phyloP scores from a whole-genome alignment of 2,113 vertebrate species.

The Ploceus nigricollis region DNA sequence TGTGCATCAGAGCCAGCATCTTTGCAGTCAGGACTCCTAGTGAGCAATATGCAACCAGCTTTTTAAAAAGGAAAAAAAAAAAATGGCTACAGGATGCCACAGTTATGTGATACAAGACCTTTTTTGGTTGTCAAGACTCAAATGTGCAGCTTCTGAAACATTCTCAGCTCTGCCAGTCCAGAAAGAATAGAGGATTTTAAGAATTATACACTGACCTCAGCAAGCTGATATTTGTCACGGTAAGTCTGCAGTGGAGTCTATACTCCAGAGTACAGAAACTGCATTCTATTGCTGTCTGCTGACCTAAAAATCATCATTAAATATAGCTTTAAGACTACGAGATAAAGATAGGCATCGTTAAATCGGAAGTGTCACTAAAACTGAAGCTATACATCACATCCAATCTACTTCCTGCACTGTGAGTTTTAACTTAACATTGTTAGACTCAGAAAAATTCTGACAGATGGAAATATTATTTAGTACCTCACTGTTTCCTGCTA shows the following conservation, averaged over 20 bases:
- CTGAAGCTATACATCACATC: not conserved
- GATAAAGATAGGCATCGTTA: not conserved
- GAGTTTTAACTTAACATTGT: not conserved
- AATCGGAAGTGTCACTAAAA: not conserved
- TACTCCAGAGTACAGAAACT: not conserved
- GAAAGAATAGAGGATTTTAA: not conserved
- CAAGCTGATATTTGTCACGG: not conserved
- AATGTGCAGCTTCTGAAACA: not conserved
- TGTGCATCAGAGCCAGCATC: not conserved
- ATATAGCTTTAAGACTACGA: not conserved
- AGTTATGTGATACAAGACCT: slow-evolving; percentile 15
- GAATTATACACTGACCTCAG: not conserved
- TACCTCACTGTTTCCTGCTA: not conserved
- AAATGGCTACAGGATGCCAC: slow-evolving; percentile 1
- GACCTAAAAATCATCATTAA: not conserved
- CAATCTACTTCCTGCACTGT: not conserved
- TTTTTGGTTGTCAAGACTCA: slow-evolving; percentile 10
- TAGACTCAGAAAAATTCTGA: not conserved
- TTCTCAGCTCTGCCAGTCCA: not conserved
- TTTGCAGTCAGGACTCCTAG: not conserved
- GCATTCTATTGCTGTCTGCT: not conserved
- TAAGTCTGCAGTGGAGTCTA: not conserved
- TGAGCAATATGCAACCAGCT: not conserved
- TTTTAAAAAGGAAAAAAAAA: not conserved
- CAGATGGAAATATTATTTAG: not conserved